These are phyloP conservation scores for Calameuta filiformis DNA, from an alignment of 2,888 invertebrate genomes.

Conservation along the genomic window DNA sequence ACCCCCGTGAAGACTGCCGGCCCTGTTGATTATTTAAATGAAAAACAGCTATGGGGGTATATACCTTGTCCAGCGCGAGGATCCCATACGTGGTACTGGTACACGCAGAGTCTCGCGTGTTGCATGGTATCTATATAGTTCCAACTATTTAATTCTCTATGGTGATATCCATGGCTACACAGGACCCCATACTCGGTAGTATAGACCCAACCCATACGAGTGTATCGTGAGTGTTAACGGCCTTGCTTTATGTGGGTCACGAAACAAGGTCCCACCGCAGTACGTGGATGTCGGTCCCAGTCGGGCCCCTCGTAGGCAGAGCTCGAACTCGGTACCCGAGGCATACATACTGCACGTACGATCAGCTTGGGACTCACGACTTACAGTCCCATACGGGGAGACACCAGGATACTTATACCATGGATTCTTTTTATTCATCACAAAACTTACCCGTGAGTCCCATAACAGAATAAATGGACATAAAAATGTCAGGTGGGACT, in stretches of 20 bases:
- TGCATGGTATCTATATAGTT: conserved; percentile 29
- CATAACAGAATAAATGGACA: background rate
- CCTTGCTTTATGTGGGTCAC: conserved; percentile 65
- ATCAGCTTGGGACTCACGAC: background rate
- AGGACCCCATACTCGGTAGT: conserved; percentile 32
- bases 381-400: background rate
- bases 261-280: conserved; percentile 63
- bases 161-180: conserved; percentile 21
- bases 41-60: conserved; percentile 14
- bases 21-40: conserved; percentile 12
- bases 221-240: conserved; percentile 61
- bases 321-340: background rate
- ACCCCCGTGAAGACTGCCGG: conserved; percentile 1
- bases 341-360: background rate
- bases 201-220: conserved; percentile 47
- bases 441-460: background rate
- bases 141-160: conserved; percentile 12
- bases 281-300: conserved; percentile 26
- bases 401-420: background rate
- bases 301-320: background rate
- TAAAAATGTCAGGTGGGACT: background rate
- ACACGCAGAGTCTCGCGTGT: conserved; percentile 22
- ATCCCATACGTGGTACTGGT: background rate
- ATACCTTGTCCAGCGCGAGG: conserved; percentile 1
- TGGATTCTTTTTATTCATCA: background rate